Conservation (phyloP, 1,140 invertebrate genomes). For the Trissolcus basalis region DNA sequence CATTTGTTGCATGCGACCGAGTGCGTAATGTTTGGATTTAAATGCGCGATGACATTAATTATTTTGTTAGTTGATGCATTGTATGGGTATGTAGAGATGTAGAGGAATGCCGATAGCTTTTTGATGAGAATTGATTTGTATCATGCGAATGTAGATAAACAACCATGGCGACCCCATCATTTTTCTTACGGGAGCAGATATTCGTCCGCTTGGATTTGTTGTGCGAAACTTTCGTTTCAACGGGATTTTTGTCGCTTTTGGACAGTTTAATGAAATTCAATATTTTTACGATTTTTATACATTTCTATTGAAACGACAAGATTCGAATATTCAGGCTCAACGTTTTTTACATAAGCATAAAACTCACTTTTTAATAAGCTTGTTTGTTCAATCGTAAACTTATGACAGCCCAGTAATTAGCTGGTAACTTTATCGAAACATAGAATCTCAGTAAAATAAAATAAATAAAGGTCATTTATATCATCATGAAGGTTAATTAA, state of each 20-base stretch:
- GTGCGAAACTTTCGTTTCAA: slow-evolving; percentile 21
- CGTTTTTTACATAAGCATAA: no score
- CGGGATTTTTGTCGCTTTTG: not conserved
- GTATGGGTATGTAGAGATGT: slow-evolving; percentile 21
- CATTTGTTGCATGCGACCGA: not conserved
- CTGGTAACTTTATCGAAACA: no score
- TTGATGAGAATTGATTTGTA: slow-evolving; percentile 15
- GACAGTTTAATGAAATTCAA: slow-evolving; percentile 7
- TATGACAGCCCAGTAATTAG: no score
- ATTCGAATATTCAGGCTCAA: no score
- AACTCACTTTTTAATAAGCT: no score
- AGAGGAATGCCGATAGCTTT: slow-evolving; percentile 6
- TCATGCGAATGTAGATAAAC: not conserved
- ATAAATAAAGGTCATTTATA: no score
- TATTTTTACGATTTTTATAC: slow-evolving; percentile 22
- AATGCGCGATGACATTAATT: not conserved
- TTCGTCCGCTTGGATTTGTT: slow-evolving; percentile 5
- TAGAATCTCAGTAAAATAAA: no score
- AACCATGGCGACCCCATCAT: no score
- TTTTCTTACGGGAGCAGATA: no score
- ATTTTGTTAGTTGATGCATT: slow-evolving; percentile 21
- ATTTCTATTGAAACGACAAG: no score
- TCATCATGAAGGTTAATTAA: no score
- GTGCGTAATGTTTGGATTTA: slow-evolving; percentile 34
- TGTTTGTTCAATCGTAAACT: no score